These are phyloP conservation scores for Chrysopilus asiliformis DNA, from an alignment of 2,888 invertebrate species.

Conservation along the genomic window DNA sequence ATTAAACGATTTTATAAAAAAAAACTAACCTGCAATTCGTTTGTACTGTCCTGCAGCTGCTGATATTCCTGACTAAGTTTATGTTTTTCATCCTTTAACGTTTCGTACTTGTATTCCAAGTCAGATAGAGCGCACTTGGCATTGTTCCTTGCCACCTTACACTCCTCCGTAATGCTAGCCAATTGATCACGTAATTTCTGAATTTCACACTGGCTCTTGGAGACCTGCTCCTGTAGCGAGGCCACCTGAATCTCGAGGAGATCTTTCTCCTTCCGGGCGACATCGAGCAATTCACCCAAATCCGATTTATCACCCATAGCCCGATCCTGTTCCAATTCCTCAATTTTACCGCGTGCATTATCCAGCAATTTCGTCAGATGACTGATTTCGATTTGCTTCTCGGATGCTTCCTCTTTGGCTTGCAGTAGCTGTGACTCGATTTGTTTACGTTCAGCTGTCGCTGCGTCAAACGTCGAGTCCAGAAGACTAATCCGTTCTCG, in stretches of 20 bases:
- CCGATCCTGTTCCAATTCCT: constrained; percentile 53
- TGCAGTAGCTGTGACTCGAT: constrained; percentile 58
- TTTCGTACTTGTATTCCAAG: constrained; percentile 65
- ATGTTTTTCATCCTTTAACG: constrained; percentile 57
- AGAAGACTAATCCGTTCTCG: constrained; percentile 55
- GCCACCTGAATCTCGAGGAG: constrained; percentile 53
- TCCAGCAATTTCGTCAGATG: constrained; percentile 65
- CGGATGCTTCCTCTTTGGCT: constrained; percentile 59
- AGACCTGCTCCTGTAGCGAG: constrained; percentile 53
- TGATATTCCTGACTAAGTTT: constrained; percentile 58
- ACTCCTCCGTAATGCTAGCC: constrained; percentile 54
- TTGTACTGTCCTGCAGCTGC: constrained; percentile 56
- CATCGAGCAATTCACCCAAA: constrained; percentile 53
- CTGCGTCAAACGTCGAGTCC: constrained; percentile 60
- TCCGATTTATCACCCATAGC: constrained; percentile 57
- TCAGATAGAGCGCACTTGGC: constrained; percentile 77
- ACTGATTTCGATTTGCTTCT: constrained; percentile 66
- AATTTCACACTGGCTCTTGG: constrained; percentile 54
- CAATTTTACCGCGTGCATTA: constrained; percentile 70
- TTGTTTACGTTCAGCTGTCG: constrained; percentile 59
- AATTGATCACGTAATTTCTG: constrained; percentile 52
- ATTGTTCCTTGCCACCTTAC: constrained; percentile 67
- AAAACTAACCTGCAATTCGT: constrained; percentile 43
- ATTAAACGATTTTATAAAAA: constrained; percentile 1
- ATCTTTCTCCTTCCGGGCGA: constrained; percentile 58